Base-by-base conservation (phyloP, 2,888 invertebrate genomes). In the Epinotia nisella region DNA sequence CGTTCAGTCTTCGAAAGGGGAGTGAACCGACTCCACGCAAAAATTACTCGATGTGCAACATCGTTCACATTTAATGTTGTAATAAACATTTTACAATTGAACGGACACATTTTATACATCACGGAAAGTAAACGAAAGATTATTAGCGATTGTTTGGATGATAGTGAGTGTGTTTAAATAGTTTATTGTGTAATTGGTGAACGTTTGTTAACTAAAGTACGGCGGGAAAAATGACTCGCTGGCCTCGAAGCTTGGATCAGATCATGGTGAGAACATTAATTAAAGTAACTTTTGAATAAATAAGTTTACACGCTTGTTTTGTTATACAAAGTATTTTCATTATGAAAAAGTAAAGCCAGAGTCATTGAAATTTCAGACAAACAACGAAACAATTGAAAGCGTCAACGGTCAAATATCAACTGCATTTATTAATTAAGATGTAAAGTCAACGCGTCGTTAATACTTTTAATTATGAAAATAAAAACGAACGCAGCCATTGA, bases 111-210 rank as follows among this genome's bases (percentile, higher is more conserved):
- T 69, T 15, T 19, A 29, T 53, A 69, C 64, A 64, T 45, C 21
- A 51, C 29, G 39, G 62, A 73, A 73, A 73, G 69, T 69, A 68
- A 35, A 64, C 56, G 58, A 51, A 62, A 45, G 53, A 58, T 45
- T 53, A 69, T 64, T 68, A 39, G 29, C 59, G 29, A 53, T 55
- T 55, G 60, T 71, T 71, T 56, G 35, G 55, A 29, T 49, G n/a
- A 72, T 49, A 73, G 85, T 85, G 83, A 74, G 77, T 77, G n/a
- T 77, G 86, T 88, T 87, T 79, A 29, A 74, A 81, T 80, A 84
- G 87, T 85, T 79, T 80, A 76, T 79, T 83, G 89, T 90, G 89
- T 77, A 83, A 84, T 85, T 88, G 85, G 90, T 89, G 90, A 83
- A 84, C 81, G 81, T 79, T 62, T 81, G 78, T 86, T 83, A 86